These are phyloP conservation scores for Phlogophora meticulosa DNA, from an alignment of 2,888 invertebrate genomes.

Conservation along the genomic window DNA sequence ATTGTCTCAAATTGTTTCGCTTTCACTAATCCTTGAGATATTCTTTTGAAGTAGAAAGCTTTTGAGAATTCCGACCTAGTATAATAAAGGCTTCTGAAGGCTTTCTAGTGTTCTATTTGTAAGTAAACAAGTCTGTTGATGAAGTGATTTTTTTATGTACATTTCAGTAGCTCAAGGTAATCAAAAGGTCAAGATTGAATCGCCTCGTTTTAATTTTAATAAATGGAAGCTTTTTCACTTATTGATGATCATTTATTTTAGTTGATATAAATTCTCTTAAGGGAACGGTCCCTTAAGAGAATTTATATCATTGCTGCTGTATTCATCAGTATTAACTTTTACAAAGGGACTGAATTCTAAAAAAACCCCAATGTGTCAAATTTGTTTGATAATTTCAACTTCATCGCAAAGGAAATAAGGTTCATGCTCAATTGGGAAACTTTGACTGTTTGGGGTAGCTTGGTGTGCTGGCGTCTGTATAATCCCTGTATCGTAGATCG, in stretches of 20 bases:
- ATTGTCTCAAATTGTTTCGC: slow-evolving; percentile 39
- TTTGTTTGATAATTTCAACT: too few species aligned
- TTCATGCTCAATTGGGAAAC: too few species aligned
- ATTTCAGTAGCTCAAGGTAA: not conserved
- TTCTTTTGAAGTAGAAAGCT: slow-evolving; percentile 16
- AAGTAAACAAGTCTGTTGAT: not conserved
- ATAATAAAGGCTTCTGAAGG: slow-evolving; percentile 8
- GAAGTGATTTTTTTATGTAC: not conserved
- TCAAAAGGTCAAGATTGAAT: not conserved
- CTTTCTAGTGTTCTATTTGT: slow-evolving; percentile 6
- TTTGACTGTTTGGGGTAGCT: too few species aligned
- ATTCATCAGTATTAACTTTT: too few species aligned
- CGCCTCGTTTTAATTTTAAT: not conserved
- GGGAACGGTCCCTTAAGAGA: too few species aligned
- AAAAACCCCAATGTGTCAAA: too few species aligned
- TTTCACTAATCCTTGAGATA: slow-evolving; percentile 20
- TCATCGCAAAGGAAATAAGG: too few species aligned
- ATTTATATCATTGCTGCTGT: too few species aligned
- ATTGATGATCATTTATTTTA: too few species aligned
- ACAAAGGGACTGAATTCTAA: too few species aligned
- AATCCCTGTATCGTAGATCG: too few species aligned
- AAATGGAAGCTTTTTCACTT: not conserved
- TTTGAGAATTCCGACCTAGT: slow-evolving; percentile 5
- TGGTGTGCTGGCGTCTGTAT: too few species aligned
- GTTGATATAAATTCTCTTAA: not conserved